Conservation (phyloP, 2,888 invertebrate species). For the Leptothorax acervorum region DNA sequence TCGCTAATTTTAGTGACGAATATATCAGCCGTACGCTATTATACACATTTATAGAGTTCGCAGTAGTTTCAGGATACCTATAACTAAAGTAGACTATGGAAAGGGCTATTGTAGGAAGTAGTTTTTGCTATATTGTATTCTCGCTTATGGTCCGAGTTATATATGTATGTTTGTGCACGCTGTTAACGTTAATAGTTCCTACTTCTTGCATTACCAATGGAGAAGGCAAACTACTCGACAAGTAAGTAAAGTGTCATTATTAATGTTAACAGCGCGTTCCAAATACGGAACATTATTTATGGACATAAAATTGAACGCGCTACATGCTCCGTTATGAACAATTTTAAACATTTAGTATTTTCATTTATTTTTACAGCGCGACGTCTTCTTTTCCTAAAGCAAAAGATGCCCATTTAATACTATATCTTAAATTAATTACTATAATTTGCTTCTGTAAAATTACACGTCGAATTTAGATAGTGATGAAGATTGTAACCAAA, state of each 20-base stretch:
- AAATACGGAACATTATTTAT: constrained; percentile 24
- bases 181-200: constrained; percentile 10
- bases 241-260: constrained; percentile 12
- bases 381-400: neutral
- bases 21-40: neutral
- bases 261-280: constrained; percentile 18
- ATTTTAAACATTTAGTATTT: constrained; percentile 1
- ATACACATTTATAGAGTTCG: neutral
- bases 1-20: neutral
- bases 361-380: neutral
- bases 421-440: too few species aligned
- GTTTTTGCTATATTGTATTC: neutral
- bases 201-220: constrained; percentile 1
- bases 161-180: neutral
- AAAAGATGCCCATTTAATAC: neutral
- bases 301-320: neutral
- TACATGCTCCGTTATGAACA: neutral
- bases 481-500: neutral
- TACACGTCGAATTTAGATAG: neutral
- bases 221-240: neutral
- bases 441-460: neutral
- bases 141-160: constrained; percentile 5
- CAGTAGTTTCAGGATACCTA: neutral
- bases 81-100: constrained; percentile 6
- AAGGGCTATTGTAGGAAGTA: constrained; percentile 1